Conservation (phyloP, 2,797 vertebrate genomes). For the Karalla daura region DNA sequence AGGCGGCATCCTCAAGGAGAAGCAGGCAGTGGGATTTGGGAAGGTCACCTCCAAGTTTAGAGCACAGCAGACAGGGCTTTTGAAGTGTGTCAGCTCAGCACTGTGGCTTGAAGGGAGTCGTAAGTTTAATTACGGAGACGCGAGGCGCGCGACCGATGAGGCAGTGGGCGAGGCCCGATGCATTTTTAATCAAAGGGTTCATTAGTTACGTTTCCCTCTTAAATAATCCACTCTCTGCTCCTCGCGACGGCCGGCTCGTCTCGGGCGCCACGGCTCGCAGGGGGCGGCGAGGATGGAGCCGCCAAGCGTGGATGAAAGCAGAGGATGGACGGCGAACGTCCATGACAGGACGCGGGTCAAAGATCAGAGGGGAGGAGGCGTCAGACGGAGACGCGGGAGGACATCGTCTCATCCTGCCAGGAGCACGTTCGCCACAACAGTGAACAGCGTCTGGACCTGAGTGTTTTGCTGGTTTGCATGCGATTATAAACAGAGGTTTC, state of each 20-base stretch:
- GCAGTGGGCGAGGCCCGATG: constrained; percentile 28
- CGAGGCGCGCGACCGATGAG: constrained; percentile 14
- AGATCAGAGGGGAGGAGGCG: background rate
- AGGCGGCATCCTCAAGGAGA: background rate
- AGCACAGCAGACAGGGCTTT: constrained; percentile 14
- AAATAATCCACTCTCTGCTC: constrained; percentile 24
- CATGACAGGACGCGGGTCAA: constrained; percentile 10
- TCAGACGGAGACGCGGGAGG: background rate
- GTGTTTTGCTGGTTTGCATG: background rate
- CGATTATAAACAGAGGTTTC: background rate
- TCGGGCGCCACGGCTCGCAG: background rate
- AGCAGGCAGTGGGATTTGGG: background rate
- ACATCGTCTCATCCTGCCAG: background rate
- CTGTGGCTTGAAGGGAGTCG: background rate
- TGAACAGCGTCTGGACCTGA: background rate
- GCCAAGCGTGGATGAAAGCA: too few relatives aligned
- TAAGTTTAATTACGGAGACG: constrained; percentile 18
- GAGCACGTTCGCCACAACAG: background rate
- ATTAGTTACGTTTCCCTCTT: constrained; percentile 37
- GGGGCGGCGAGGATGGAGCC: too few relatives aligned
- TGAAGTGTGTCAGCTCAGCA: constrained; percentile 24
- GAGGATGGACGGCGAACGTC: too few relatives aligned
- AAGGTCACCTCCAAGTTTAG: constrained; percentile 18
- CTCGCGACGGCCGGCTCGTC: constrained; percentile 6
- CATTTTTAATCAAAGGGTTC: constrained; percentile 52